phyloP scores from a whole-genome alignment of 2,797 vertebrate genomes.

The Sphenopsis melanotis region DNA sequence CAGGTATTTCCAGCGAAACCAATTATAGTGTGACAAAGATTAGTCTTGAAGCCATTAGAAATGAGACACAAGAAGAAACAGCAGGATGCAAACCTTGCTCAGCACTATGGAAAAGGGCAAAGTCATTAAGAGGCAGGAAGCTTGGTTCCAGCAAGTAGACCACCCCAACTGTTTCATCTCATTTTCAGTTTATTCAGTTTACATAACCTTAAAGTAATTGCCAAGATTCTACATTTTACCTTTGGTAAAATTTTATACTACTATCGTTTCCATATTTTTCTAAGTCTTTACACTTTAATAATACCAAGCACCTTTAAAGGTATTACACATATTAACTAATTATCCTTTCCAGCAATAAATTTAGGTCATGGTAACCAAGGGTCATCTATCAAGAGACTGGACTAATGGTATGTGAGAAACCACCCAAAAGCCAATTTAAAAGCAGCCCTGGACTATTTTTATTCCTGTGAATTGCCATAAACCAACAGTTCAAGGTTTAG shows the following conservation, averaged over 20 bases:
- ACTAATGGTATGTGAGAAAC: background rate
- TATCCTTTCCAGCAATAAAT: background rate
- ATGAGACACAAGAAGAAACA: background rate
- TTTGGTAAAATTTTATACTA: background rate
- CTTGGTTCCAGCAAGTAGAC: background rate
- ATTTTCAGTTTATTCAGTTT: background rate
- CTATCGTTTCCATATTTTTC: background rate
- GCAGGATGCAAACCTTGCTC: background rate
- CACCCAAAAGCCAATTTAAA: background rate
- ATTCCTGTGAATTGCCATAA: background rate
- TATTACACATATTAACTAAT: background rate
- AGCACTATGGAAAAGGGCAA: slow-evolving; percentile 5
- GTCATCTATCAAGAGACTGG: background rate
- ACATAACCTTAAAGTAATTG: background rate
- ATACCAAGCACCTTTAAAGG: background rate
- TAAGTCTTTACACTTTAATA: background rate
- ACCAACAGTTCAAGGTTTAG: background rate
- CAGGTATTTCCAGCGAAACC: background rate
- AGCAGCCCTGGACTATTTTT: background rate
- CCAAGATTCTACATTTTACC: background rate
- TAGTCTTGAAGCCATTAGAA: background rate
- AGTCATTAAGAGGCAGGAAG: background rate
- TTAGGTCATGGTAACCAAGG: background rate
- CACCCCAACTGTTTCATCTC: background rate
- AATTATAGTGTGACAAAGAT: background rate